Base-by-base conservation (phyloP, 2,797 vertebrate genomes). In the Oryzias dopingdopingensis region DNA sequence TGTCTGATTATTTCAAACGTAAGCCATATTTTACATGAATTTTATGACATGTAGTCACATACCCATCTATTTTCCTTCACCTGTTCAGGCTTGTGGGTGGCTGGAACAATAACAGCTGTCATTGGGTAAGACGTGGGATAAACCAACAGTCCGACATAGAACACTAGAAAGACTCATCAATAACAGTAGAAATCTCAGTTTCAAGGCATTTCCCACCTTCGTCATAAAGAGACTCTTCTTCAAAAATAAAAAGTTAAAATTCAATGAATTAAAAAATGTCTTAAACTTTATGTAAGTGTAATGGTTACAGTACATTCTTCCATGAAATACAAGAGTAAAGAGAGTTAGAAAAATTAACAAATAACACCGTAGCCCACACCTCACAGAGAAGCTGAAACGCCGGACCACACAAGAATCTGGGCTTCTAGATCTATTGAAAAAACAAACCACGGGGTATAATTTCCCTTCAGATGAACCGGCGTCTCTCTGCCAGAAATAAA, bases 371-470 rank as follows among this genome's bases (percentile, higher is more conserved):
- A 44, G 77, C 62, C 77, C 80, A 63, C 85, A 86, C 86, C 83
- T 83, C 72, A 79, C 73, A 71, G 54, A 66, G 52, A 62, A 70
- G 74, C 66, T 62, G 70, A 85, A 66, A 65, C 5, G 47, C 32
- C 24, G 82, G 88, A 89, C 88, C 87, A 90, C 88, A 90, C 88
- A 90, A 74, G 81, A 87, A 56, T 5, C 70, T 45, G 71, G 74
- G 62, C 83, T 63, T 59, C 49, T 15, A 82, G 74, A 81, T 78
- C 73, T 75, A 80, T 83, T 84, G 86, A 84, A 71, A 86, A 75
- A 88, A 89, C 83, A 88, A 88, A 86, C 82, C 82, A 12, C 85
- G 55, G 81, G 71, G 69, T 71, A 68, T 84, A 85, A 82, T 87
- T 85, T 85, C 81, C 82, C 64, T 22, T 7, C 67, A 71, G 85